Evolutionary conservation across 2,888 invertebrate genomes (phyloP), one percentile per base, ranked within the genome.

Genomic region (Trachelus stipa): DNA sequence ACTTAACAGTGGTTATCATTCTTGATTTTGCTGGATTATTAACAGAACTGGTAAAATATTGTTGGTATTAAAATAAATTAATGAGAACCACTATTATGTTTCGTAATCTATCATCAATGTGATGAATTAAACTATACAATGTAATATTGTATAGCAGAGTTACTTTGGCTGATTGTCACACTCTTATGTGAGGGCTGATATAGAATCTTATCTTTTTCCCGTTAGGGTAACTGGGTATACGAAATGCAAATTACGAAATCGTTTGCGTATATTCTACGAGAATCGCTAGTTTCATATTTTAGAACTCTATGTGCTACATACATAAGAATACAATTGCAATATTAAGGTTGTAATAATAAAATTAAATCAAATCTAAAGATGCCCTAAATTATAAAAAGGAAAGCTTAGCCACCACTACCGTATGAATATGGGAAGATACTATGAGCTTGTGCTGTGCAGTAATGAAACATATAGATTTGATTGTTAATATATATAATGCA

Each of bases 401-500:
- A 40, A 56, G 56, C 56, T 56, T 56, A 56, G 56, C 56, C 23
- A 23, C 23, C 56, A 56, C 56, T 23, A 23, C 56, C 56, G 23
- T 56, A 23, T 56, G n/a, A 34, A 23, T 15, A 34, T 75, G 56
- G n/a, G n/a, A 33, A 35, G 30, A 23, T 75, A 74, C 35, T 35
- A 35, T 35, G 37, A 37, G 34, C 34, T 37, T 69, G 73, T 76
- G 73, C 35, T 30, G 40, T 12, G n/a, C 23, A 23, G 15, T 56
- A 56, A 56, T 33, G 56, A 77, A 56, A 73, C 34, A 68, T 34
- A 75, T 74, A 78, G 68, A 73, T 40, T 75, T 74, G 73, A 77
- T 73, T 73, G 37, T 68, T 77, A 75, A 68, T 34, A 37, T 73
- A 71, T 75, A 75, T 73, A 79, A 68, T 37, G 76, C 15, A 76